Evolutionary conservation across 2,797 vertebrate species (phyloP).

Genomic region (Delichon dasypus): DNA sequence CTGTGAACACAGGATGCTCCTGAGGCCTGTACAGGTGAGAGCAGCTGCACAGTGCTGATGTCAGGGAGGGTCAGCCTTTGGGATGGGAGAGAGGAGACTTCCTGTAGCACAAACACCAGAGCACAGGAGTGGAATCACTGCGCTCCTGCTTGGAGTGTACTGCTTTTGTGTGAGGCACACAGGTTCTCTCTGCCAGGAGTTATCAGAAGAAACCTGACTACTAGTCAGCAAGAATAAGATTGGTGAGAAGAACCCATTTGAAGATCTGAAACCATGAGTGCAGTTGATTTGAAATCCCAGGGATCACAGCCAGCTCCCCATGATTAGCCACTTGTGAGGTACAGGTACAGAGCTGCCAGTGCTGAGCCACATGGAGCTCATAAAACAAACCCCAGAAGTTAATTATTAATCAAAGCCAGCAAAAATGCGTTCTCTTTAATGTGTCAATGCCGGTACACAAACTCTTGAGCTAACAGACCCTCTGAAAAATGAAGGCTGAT

Average conservation of each 20-base stretch:
- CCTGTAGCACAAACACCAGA: neutral
- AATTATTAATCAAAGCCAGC: slow-evolving; percentile 38
- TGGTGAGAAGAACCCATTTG: neutral
- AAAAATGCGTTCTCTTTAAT: slow-evolving; percentile 29
- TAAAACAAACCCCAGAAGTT: slow-evolving; percentile 16
- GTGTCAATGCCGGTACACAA: slow-evolving; percentile 5
- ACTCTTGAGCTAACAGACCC: slow-evolving; percentile 25
- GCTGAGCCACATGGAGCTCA: neutral
- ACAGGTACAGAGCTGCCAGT: neutral
- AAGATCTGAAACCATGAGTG: neutral
- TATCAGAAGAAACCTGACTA: neutral
- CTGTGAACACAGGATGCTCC: too few species aligned
- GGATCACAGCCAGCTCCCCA: rapidly evolving
- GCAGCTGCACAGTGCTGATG: rapidly evolving
- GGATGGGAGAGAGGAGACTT: neutral
- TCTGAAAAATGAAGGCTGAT: slow-evolving; percentile 29
- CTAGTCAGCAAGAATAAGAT: neutral
- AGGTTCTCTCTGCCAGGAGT: neutral
- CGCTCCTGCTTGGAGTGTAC: rapidly evolving
- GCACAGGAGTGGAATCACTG: neutral
- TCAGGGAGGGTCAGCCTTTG: neutral
- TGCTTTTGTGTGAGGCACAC: rapidly evolving
- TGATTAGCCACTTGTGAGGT: neutral
- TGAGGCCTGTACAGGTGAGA: neutral
- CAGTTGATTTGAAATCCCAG: rapidly evolving